Percentiles rank a stretch among this genome's conserved stretches.
phyloP scores from a whole-genome alignment of 2,888 invertebrate genomes.

The Nudaria mundana region DNA sequence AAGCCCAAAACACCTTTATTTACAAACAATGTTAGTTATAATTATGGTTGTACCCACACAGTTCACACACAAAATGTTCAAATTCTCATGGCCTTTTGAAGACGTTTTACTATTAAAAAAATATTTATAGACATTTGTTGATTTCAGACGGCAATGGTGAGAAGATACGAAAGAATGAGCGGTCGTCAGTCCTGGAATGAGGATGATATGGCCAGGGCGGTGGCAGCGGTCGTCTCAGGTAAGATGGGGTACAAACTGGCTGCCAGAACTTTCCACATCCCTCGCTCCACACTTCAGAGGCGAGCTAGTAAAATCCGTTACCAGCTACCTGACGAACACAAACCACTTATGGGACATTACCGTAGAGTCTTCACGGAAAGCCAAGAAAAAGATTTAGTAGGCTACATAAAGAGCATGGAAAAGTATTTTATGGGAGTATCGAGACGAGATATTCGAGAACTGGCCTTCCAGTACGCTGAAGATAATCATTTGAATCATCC shows the following conservation, averaged over 20 bases:
- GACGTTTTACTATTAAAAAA: slow-evolving; percentile 2
- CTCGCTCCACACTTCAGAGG: slow-evolving; percentile 71
- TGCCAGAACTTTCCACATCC: slow-evolving; percentile 73
- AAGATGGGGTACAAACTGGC: slow-evolving; percentile 78
- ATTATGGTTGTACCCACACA: slow-evolving; percentile 14
- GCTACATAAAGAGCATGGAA: slow-evolving; percentile 77
- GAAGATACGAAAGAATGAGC: slow-evolving; percentile 77
- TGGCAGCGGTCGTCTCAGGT: slow-evolving; percentile 74
- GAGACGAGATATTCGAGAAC: slow-evolving; percentile 67
- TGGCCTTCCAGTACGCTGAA: slow-evolving; percentile 77
- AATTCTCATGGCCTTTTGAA: background rate
- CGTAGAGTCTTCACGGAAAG: slow-evolving; percentile 73
- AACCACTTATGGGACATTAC: slow-evolving; percentile 74
- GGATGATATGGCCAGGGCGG: slow-evolving; percentile 75
- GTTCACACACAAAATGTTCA: slow-evolving; percentile 7
- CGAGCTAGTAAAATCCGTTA: slow-evolving; percentile 74
- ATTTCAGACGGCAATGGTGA: slow-evolving; percentile 74
- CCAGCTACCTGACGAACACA: slow-evolving; percentile 67
- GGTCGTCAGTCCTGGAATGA: slow-evolving; percentile 77
- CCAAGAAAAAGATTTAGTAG: slow-evolving; percentile 73
- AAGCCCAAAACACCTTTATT: background rate
- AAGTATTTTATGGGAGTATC: slow-evolving; percentile 75
- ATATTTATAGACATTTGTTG: slow-evolving; percentile 29
- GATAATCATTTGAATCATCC: slow-evolving; percentile 70
- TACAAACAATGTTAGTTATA: slow-evolving; percentile 1